Base-by-base conservation (phyloP, 2,797 vertebrate species). In the Hemibagrus guttatus region DNA sequence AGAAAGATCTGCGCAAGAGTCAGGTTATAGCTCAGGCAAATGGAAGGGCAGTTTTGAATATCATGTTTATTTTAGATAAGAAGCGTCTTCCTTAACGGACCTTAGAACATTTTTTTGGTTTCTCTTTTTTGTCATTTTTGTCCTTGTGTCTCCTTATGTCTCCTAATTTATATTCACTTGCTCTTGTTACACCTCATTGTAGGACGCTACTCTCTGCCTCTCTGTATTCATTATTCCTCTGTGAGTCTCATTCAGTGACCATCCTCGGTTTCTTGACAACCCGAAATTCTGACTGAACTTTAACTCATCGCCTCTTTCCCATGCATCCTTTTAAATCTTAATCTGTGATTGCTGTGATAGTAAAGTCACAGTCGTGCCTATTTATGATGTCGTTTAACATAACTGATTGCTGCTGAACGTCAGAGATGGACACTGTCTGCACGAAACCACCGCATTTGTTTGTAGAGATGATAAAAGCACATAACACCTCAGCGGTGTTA, bases 301-400 rank as follows among this genome's bases (percentile, higher is more conserved):
- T 16, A 5, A 39, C 35, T 39, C 0, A 26, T 0, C 1, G 63
- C 9, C 1, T 21, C 19, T 16, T 49, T 49, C 5, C 84, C 12
- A 76, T 84, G 74, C n/a, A 49, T 63, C 17, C 11, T 83, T 85
- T 90, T 89, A 88, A 92, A 88, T 90, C 87, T 82, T 90, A 90
- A 68, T 83, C 91, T 89, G 91, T 84, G 88, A 88, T 89, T 88
- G 42, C 83, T 88, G 89, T 74, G 68, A 89, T 83, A 11, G 83
- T 90, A 91, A 92, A 90, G 91, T 91, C 89, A 91, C 66, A 4
- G 83, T 42, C 59, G 46, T 85, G 76, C 85, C 86, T 85, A 66
- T 69, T 93, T 91, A 93, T 93, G 17, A 78, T 58, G 17, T 49
- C 90, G 88, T 89, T 88, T 0, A 84, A 83, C 85, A 84, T 81